Conservation (phyloP, 2,113 vertebrate species). For the Daphoenositta chrysoptera region DNA sequence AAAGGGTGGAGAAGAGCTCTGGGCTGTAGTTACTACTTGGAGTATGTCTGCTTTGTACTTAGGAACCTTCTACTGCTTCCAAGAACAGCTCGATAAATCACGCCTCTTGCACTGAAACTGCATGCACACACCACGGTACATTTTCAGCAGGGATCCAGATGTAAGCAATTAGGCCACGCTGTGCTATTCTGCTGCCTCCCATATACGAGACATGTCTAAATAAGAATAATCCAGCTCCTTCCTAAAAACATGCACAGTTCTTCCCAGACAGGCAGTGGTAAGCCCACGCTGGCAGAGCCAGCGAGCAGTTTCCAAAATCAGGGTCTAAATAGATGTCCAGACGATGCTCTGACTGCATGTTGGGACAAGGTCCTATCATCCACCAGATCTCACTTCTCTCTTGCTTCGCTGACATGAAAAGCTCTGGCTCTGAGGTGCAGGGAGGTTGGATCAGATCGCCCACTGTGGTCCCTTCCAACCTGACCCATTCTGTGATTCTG, state of each 20-base stretch:
- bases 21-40: background rate
- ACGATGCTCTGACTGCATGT: background rate
- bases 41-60: background rate
- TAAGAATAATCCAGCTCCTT: background rate
- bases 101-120: constrained; percentile 1
- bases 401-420: background rate
- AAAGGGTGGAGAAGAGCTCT: background rate
- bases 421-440: background rate
- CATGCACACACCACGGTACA: background rate
- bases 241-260: background rate
- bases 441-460: background rate
- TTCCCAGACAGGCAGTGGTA: constrained; percentile 18
- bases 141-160: constrained; percentile 4
- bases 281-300: background rate
- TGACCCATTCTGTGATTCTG: background rate
- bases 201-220: background rate
- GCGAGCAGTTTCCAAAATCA: background rate
- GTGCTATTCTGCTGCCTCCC: background rate
- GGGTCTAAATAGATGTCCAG: background rate
- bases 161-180: constrained; percentile 18
- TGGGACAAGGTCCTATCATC: background rate
- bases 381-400: background rate
- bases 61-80: background rate
- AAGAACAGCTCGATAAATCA: constrained; percentile 54
- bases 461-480: background rate